Conservation (phyloP, 2,888 invertebrate genomes). For the Caenorhabditis zanzibari region DNA sequence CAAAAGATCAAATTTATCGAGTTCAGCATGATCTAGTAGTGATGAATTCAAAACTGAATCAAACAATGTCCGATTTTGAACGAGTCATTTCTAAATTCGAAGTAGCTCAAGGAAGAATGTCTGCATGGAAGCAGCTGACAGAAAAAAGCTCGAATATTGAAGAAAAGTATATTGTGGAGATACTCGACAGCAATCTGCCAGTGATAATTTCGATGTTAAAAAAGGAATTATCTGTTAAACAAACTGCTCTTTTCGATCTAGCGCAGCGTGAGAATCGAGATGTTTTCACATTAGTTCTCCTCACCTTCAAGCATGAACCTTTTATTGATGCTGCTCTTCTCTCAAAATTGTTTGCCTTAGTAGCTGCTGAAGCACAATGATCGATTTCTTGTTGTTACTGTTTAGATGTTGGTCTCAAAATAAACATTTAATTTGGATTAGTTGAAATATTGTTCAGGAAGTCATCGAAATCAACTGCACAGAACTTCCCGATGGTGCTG, state of each 20-base stretch:
- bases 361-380: conserved; percentile 66
- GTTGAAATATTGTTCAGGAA: conserved; percentile 87
- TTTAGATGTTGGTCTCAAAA: conserved; percentile 2
- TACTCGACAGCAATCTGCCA: conserved; percentile 61
- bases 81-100: conserved; percentile 69
- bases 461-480: conserved; percentile 97
- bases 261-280: conserved; percentile 62
- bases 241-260: conserved; percentile 65
- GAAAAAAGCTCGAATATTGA: conserved; percentile 48
- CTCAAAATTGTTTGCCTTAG: conserved; percentile 69
- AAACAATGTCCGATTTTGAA: conserved; percentile 65
- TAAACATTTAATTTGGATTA: no score
- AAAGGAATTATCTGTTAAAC: conserved; percentile 59
- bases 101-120: conserved; percentile 61
- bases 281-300: conserved; percentile 64
- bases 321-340: conserved; percentile 70
- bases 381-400: conserved; percentile 23
- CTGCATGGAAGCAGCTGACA: conserved; percentile 68
- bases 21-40: conserved; percentile 55
- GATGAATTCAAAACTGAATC: conserved; percentile 54
- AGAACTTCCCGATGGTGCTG: conserved; percentile 95
- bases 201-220: conserved; percentile 65
- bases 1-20: conserved; percentile 44
- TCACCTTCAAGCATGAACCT: conserved; percentile 71
- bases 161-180: conserved; percentile 63